Base-by-base conservation (phyloP, 1,140 invertebrate species). In the Pectinophora gossypiella region DNA sequence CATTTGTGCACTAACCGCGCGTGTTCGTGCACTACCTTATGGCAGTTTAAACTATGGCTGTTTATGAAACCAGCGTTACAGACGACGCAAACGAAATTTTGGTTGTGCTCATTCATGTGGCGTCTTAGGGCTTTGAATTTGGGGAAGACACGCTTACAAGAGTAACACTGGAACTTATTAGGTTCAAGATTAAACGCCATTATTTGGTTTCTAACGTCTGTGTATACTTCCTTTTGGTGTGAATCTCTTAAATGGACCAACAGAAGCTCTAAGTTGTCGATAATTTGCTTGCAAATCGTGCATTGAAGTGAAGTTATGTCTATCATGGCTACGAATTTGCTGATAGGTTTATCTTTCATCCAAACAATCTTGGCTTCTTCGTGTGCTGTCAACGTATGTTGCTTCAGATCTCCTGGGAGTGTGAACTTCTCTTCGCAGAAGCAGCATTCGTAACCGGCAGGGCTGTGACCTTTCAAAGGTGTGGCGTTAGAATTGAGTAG, bases 161-260 rank as follows among this genome's bases (percentile, higher is more conserved):
- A 27, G 0, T 61, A 72, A 44, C 82, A 85, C 15, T 44, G 36
- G 0, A 68, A 18, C 0, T 42, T 19, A 0, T 57, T 53, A 1
- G 9, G 45, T 1, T 71, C 70, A 22, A 84, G 79, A 51, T 66
- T 64, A 36, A 75, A 80, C 0, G 77, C 77, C 0, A 84, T 44
- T 16, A 84, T 65, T 13, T 74, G 66, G 21, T 59, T 71, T 9
- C 70, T 72, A 0, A 77, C 40, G 21, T 69, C 61, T 1, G 3
- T 56, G 19, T 72, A 45, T 16, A 70, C 55, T 1, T 15, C 9
- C 18, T 64, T 69, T 0, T 58, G 32, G 36, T 84, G 80, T 7
- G 20, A 23, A 1, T 4, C 4, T 12, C 13, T n/a, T 4, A 55
- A 15, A 44, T 55, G 53, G 12, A 32, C 23, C 12, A 23, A 49